These are phyloP conservation scores for Cololabis saira DNA, from an alignment of 2,113 vertebrate species.

Conservation along the genomic window DNA sequence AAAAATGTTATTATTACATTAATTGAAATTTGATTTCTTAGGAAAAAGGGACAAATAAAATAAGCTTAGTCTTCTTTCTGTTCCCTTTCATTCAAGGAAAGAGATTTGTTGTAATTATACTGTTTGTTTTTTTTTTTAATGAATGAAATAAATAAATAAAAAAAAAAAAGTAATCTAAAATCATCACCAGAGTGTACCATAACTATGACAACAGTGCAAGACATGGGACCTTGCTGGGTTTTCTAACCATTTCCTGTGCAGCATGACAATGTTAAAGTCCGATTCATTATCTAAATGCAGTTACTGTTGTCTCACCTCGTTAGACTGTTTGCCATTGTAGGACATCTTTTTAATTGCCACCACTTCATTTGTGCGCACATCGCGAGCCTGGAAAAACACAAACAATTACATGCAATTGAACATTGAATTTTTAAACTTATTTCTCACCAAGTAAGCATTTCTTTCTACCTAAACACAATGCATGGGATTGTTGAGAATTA, in stretches of 20 bases:
- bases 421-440: background rate
- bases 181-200: slow-evolving; percentile 18
- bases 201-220: slow-evolving; percentile 8
- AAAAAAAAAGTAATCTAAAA: no score
- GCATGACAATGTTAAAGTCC: background rate
- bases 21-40: no score
- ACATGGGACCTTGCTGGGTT: background rate
- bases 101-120: no score
- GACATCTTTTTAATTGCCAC: slow-evolving; percentile 99
- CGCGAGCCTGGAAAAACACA: slow-evolving; percentile 86
- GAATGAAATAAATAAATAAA: no score
- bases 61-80: no score
- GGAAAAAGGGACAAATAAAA: no score
- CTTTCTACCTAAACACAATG: background rate
- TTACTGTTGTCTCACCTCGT: slow-evolving; percentile 84
- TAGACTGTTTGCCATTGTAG: slow-evolving; percentile 97
- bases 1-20: no score
- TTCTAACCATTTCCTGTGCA: no score
- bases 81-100: no score
- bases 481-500: background rate
- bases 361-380: slow-evolving; percentile 97
- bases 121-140: no score
- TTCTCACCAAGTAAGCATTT: background rate
- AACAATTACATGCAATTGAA: background rate
- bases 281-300: background rate